Conservation (phyloP, 23 tunicate species). For the Phallusia fumigata region DNA sequence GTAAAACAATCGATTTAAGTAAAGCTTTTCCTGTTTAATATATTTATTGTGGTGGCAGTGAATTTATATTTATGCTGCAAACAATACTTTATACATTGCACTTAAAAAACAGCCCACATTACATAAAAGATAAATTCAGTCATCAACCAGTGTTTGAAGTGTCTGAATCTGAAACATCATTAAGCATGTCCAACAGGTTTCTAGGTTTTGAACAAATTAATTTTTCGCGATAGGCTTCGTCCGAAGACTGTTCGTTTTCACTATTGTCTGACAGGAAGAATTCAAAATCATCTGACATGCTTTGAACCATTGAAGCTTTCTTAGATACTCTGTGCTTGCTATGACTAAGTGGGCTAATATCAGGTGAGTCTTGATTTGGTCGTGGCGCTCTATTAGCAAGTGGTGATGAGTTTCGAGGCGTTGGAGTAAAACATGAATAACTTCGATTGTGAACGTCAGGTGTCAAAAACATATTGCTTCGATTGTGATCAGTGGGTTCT, state of each 20-base stretch:
- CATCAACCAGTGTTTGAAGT: background rate
- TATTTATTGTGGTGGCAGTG: background rate
- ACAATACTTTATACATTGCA: background rate
- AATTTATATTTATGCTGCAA: no score
- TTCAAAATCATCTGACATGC: conserved; percentile 26
- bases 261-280: conserved; percentile 42
- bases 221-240: conserved; percentile 12
- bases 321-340: background rate
- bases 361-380: conserved; percentile 34
- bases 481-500: background rate
- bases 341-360: conserved; percentile 53
- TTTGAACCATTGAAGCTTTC: background rate
- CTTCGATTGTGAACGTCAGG: conserved; percentile 25
- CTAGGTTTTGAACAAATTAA: conserved; percentile 50
- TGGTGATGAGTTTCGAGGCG: conserved; percentile 78
- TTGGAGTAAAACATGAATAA: conserved; percentile 32
- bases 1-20: background rate
- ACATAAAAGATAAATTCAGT: background rate
- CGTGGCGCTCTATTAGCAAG: conserved; percentile 15
- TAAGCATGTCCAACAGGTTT: conserved; percentile 61
- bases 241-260: conserved; percentile 26
- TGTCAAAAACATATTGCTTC: conserved; percentile 28
- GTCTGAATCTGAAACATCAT: conserved; percentile 72
- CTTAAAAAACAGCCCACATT: background rate
- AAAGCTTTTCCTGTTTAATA: no score